Percentiles rank a stretch among this genome's conserved stretches.
Conservation (phyloP, 2,113 vertebrate species). For the Archilochus colubris region DNA sequence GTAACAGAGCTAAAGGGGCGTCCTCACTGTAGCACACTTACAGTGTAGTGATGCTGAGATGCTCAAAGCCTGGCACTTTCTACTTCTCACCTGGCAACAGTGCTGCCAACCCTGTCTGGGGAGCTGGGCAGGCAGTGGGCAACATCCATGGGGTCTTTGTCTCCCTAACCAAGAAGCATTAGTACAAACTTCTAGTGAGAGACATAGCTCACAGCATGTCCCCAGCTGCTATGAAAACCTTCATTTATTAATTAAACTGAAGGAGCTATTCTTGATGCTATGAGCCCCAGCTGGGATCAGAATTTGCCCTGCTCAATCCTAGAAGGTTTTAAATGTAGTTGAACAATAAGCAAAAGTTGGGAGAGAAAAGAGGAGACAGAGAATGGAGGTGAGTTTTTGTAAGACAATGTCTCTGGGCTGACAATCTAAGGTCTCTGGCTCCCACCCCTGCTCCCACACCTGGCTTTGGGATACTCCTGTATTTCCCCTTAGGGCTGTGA, state of each 20-base stretch:
- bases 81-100: not conserved
- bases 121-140: not conserved
- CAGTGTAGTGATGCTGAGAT: rapidly evolving
- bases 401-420: not conserved
- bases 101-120: not conserved
- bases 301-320: not conserved
- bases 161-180: not conserved
- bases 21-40: not conserved
- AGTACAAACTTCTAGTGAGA: not conserved
- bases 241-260: not conserved
- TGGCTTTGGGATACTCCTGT: not conserved
- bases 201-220: not conserved
- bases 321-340: not conserved
- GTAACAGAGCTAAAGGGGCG: not conserved
- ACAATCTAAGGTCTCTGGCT: not conserved
- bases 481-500: not conserved
- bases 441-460: not conserved
- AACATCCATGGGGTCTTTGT: rapidly evolving
- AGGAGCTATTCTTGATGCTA: not conserved
- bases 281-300: not conserved
- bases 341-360: not conserved
- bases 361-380: not conserved
- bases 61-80: not conserved
- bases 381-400: not conserved
- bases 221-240: not conserved